Percentiles rank a stretch among this genome's conserved stretches.
phyloP scores from a whole-genome alignment of 2,888 invertebrate species.

The Pachydiplax longipennis region DNA sequence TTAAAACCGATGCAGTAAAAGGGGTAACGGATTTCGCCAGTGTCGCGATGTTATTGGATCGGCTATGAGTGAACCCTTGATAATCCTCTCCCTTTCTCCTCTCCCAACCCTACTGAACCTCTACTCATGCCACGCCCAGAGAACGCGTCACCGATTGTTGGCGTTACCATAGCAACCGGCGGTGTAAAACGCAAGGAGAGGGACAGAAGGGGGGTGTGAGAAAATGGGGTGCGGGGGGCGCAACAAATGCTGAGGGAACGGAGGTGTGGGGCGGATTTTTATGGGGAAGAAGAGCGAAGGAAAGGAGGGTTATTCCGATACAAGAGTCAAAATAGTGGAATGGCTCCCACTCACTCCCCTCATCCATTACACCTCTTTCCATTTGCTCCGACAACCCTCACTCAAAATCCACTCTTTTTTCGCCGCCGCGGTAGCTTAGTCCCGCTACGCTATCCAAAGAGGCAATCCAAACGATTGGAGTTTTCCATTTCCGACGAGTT shows the following conservation, averaged over 20 bases:
- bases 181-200: neutral
- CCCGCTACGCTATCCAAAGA: neutral
- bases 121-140: neutral
- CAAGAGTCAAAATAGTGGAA: neutral
- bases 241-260: neutral
- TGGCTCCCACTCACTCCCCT: neutral
- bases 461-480: neutral
- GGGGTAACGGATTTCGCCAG: neutral
- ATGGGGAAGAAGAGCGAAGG: neutral
- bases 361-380: neutral
- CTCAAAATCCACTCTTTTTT: neutral
- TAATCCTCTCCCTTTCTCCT: neutral
- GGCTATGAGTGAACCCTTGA: neutral
- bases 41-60: conserved; percentile 1
- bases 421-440: neutral
- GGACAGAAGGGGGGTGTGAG: neutral
- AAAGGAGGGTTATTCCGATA: conserved; percentile 2
- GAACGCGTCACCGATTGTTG: neutral
- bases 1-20: neutral
- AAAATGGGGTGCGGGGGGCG: neutral
- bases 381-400: neutral
- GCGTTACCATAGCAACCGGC: neutral
- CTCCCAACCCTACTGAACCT: neutral
- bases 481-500: neutral
- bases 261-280: neutral